phyloP scores from a whole-genome alignment of 2,113 vertebrate genomes.

The Vulpes lagopus region DNA sequence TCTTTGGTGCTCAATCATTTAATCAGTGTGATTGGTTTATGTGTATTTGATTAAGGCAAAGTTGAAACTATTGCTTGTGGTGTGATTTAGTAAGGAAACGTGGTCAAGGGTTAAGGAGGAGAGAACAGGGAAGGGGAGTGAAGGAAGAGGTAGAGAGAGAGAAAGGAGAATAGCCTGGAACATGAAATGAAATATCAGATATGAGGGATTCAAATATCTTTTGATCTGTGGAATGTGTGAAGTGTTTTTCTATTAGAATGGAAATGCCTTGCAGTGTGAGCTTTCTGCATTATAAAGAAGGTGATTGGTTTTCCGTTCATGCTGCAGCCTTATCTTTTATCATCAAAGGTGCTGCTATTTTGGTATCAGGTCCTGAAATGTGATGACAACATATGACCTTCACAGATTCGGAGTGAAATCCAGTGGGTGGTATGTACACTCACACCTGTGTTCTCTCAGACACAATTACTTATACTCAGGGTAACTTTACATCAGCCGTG shows the following conservation, averaged over 20 bases:
- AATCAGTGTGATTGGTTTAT: neutral
- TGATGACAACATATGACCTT: conserved; percentile 53
- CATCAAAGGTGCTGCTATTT: conserved; percentile 67
- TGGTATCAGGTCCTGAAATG: conserved; percentile 46
- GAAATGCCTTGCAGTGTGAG: neutral
- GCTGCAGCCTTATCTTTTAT: conserved; percentile 43
- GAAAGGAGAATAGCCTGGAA: neutral
- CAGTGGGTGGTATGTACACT: neutral
- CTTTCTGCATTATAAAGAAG: conserved; percentile 34
- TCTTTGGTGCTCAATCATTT: neutral
- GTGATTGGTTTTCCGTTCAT: conserved; percentile 48
- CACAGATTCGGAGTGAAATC: conserved; percentile 33
- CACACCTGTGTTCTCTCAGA: conserved; percentile 68
- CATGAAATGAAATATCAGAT: conserved; percentile 26
- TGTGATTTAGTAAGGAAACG: neutral
- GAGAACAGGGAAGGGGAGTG: neutral
- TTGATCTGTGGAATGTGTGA: neutral
- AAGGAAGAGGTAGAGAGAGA: neutral
- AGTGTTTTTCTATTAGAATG: conserved; percentile 40
- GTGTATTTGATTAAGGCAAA: neutral
- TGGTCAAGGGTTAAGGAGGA: neutral
- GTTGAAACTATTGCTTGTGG: neutral
- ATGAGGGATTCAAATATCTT: conserved; percentile 20
- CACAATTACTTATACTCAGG: conserved; percentile 49
- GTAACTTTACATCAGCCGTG: neutral